Percentiles rank a stretch among this genome's conserved stretches.
Evolutionary conservation across 2,113 vertebrate species (phyloP).

Genomic region (Lepus timidus): DNA sequence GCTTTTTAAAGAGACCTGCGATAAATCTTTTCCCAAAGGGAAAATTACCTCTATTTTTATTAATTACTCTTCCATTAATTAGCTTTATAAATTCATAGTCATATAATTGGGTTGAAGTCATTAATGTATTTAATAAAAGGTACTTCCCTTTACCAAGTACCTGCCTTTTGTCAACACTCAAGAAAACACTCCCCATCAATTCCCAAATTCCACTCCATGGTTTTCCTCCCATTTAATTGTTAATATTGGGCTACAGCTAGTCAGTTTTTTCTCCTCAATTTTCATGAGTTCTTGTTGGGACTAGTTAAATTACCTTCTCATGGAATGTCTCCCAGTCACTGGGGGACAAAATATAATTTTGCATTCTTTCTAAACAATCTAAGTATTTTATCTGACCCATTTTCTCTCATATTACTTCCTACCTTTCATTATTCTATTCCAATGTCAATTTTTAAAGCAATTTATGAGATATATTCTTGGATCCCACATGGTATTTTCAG

Average conservation of each 20-base stretch:
- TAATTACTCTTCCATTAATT: background rate
- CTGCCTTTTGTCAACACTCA: background rate
- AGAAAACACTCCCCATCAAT: background rate
- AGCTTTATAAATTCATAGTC: constrained; percentile 2
- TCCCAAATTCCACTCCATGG: background rate
- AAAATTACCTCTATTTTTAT: background rate
- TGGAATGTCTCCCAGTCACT: background rate
- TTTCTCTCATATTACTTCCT: background rate
- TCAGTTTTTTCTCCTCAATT: background rate
- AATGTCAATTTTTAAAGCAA: constrained; percentile 21
- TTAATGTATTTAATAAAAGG: background rate
- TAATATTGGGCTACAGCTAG: background rate
- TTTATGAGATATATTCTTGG: constrained; percentile 4
- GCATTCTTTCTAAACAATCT: background rate
- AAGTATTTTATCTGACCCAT: background rate
- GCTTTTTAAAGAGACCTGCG: background rate
- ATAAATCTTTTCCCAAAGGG: background rate
- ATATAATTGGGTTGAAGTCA: background rate
- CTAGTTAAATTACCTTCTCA: background rate
- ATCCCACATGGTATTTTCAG: background rate
- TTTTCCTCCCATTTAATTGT: background rate
- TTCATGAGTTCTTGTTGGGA: background rate
- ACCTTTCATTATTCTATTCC: background rate
- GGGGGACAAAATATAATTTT: background rate
- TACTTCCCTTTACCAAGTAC: background rate